Base-by-base conservation (phyloP, 2,888 invertebrate genomes). In the Hemicrepidius hirtus region DNA sequence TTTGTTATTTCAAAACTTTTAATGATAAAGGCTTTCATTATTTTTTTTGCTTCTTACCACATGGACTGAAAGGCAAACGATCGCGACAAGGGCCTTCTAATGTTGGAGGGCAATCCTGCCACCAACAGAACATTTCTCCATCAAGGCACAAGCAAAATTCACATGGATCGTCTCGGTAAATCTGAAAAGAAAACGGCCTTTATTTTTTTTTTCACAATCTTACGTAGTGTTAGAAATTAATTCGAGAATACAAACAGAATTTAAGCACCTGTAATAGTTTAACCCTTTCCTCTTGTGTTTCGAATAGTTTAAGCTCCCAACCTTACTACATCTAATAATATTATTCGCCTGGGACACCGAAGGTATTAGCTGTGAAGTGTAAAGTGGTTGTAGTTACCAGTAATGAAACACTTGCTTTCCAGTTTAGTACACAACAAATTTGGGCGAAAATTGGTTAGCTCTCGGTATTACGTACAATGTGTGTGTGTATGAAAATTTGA, bases 121-220 rank as follows among this genome's bases (percentile, higher is more conserved):
- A 91, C 90, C 91, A 91, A 84, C 91, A 91, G 82, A 91, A 91
- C 87, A 91, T 90, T 82, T 91, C 91, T 6, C 91, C 91, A 79
- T 91, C 91, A 79, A 91, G 86, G 81, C 91, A 91, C 49, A 91
- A 85, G 81, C 91, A 91, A 77, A 91, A 90, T 82, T 91, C 91
- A 81, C 91, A 91, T 28, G 87, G 90, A 84, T 91, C 91, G 59
- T 84, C 84, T 69, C 91, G 87, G 77, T 89, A 88, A 77, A 91
- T 90, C 91, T 91, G 88, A 32, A 87, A 59, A 13, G 12, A 41
- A 28, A 60, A 60, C n/a, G n/a, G n/a, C n/a, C n/a, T n/a, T n/a
- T n/a, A n/a, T n/a, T n/a, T n/a, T n/a, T n/a, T n/a, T n/a, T n/a
- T n/a, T n/a, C n/a, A n/a, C n/a, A n/a, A n/a, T n/a, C n/a, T n/a